Percentiles rank a stretch among this genome's conserved stretches.
These are phyloP conservation scores for Camarhynchus parvulus DNA, from an alignment of 2,113 vertebrate species.

Conservation along the genomic window DNA sequence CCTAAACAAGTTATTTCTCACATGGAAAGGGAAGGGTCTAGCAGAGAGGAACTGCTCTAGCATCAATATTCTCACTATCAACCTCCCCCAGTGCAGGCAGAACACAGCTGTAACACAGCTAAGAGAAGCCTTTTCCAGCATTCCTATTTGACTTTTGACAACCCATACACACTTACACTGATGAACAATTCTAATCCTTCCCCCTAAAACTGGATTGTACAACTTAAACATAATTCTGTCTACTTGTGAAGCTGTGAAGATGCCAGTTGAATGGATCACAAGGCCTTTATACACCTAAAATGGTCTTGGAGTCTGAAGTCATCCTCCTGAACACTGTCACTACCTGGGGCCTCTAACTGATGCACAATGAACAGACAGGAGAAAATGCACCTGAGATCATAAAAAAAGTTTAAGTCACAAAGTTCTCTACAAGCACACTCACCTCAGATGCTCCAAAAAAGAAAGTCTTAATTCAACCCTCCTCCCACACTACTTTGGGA, in stretches of 20 bases:
- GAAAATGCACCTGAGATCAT: background rate
- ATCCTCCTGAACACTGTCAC: background rate
- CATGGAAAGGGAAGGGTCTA: background rate
- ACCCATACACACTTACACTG: fast-evolving
- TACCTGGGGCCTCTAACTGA: background rate
- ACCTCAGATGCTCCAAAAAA: background rate
- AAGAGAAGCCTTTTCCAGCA: background rate
- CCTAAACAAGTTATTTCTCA: background rate
- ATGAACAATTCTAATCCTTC: background rate
- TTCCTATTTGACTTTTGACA: background rate
- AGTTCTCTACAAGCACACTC: background rate
- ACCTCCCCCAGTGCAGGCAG: fast-evolving
- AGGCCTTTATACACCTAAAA: background rate
- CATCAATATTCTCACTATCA: background rate
- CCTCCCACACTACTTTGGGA: background rate
- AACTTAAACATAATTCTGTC: background rate
- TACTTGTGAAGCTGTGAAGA: background rate
- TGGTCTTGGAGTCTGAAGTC: background rate
- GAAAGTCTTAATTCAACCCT: background rate
- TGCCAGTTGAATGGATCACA: background rate
- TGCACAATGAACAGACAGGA: background rate
- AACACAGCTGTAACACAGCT: background rate
- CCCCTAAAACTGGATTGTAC: background rate
- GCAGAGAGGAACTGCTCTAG: background rate
- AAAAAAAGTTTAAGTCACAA: background rate